Base-by-base conservation (phyloP, 2,113 vertebrate species). In the Castor canadensis region DNA sequence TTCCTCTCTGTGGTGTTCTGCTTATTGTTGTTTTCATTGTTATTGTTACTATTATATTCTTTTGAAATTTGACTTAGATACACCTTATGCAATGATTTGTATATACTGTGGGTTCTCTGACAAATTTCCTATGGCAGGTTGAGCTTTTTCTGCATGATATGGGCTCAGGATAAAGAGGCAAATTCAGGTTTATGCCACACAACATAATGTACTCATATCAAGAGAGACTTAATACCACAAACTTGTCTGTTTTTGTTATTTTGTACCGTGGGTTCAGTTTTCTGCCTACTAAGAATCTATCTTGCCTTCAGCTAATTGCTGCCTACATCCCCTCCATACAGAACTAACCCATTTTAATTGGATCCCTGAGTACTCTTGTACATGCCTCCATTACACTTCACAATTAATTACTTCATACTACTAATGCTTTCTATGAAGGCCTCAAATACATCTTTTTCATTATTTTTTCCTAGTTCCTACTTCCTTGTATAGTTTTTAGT, bases 131-230 rank as follows among this genome's bases (percentile, higher is more conserved):
- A 32, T 79, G 52, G 32, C 35, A 35, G 54, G 64, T 52, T 96
- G 75, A 96, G 40, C 62, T 90, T 90, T 94, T 96, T 94, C 60
- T 91, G 26, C 28, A 11, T 52, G 69, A 86, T n/a, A 45, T 72
- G 40, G 75, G 26, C 9, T 89, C 19, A 67, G 11, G 3, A 72
- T 80, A 76, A 95, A 93, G 28, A 72, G 60, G 15, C 82, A 58
- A 95, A 62, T 28, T 26, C 35, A 35, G 6, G 20, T 11, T 94
- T 47, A 22, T 86, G 24, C 58, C 67, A 64, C 22, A 81, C 4
- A 87, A 49, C 43, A 40, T 88, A 47, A 56, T 19, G 13, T 67
- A 4, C 7, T 89, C 9, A 66, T 79, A 49, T 95, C 47, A 52
- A 30, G 17, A 43, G 43, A 93, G 26, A 95, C 16, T 73, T 58